Evolutionary conservation across 2,888 invertebrate genomes (phyloP), one percentile per base, ranked within the genome.

Genomic region (Stramonita haemastoma): DNA sequence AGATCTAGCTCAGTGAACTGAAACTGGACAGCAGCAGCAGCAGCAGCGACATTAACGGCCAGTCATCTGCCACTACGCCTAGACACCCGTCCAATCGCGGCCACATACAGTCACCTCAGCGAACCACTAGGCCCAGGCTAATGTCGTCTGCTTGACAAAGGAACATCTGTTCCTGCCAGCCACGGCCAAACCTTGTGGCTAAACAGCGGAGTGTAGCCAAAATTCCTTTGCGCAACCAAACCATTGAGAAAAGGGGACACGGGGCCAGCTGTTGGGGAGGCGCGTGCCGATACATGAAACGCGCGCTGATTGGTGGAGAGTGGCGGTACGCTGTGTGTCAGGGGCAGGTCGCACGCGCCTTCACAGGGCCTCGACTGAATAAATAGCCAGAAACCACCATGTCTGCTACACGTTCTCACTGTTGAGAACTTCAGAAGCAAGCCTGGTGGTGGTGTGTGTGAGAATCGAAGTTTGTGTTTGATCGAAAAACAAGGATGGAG

Each of bases 271-370:
- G 84, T 84, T 84, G 57, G 81, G 36, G 46, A 15, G 8, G 84
- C 84, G 84, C 84, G 84, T 84, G 84, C 84, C 84, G 84, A 84
- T 84, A 36, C 56, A 84, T 56, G 29, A 84, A 57, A 57, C 84
- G 57, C 36, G 57, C 84, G 84, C 84, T 84, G 84, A 84, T 84
- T 84, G 84, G 84, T 57, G 11, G 56, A 57, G 57, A 36, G 57
- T 84, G 84, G 84, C 84, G 84, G 84, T 29, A 84, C 84, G 84
- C 84, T 56, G 56, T 19, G 84, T 84, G 84, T 84, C 84, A 84
- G 8, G 17, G 84, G 36, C 29, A 84, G 84, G 84, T 84, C 84
- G 84, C 84, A 84, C 84, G 84, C 84, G 84, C 84, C 84, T 6
- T 19, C 83, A 46, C 46, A 6, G 36, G 13, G 2, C 83, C n/a